Evolutionary conservation across 2,113 vertebrate genomes (phyloP).

Genomic region (Tragelaphus buxtoni): DNA sequence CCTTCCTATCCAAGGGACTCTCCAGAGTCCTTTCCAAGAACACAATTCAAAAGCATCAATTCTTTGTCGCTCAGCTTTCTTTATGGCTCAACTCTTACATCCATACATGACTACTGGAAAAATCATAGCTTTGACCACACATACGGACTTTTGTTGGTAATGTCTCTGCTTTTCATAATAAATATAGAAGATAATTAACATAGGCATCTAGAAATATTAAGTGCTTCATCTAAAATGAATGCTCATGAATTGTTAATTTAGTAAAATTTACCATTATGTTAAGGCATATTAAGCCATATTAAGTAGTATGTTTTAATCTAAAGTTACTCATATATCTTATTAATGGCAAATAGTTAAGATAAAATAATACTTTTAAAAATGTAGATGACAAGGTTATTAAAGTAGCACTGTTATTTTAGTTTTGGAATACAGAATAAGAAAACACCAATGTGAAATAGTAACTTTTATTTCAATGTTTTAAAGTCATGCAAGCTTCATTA

Average conservation of each 20-base stretch:
- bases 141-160: not conserved
- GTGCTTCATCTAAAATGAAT: not conserved
- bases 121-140: not conserved
- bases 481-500: conserved; percentile 48
- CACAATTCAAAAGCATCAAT: not conserved
- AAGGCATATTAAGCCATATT: conserved; percentile 36
- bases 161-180: not conserved
- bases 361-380: not conserved
- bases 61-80: not conserved
- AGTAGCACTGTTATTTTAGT: not conserved
- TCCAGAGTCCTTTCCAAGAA: not conserved
- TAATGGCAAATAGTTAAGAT: not conserved
- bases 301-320: conserved; percentile 41
- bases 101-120: not conserved
- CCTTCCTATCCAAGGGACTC: not conserved
- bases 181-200: conserved; percentile 45
- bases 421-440: not conserved
- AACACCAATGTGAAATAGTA: not conserved
- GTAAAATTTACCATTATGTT: conserved; percentile 26
- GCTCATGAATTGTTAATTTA: conserved; percentile 59
- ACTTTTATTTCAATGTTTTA: conserved; percentile 46
- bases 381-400: conserved; percentile 4
- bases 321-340: conserved; percentile 18
- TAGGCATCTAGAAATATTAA: conserved; percentile 27
- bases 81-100: not conserved